Base-by-base conservation (phyloP, 2,888 invertebrate species). In the Trisateles emortualis region DNA sequence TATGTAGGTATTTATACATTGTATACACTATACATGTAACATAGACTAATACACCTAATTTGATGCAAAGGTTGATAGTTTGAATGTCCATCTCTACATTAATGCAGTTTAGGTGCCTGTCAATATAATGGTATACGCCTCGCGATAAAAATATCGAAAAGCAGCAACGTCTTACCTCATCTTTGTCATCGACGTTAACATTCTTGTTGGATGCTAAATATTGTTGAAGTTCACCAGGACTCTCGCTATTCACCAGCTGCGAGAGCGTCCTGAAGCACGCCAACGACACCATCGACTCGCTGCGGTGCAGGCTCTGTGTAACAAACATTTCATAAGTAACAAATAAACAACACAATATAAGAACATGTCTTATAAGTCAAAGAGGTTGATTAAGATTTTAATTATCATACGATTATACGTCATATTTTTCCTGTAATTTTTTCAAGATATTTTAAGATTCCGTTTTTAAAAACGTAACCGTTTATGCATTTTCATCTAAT, bases 251-350 rank as follows among this genome's bases (percentile, higher is more conserved):
- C 84, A 97, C 95, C 89, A 95, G 97, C 88, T 95, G 95, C 80
- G 95, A 94, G 78, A 98, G 94, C 75, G 97, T 95, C 83, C 96
- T 96, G 93, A 96, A 97, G 93, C 96, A 97, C 78, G 92, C 92
- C 85, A 97, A 94, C 71, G 97, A 97, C 93, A 97, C 96, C 97
- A 97, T 97, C 94, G 97, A 97, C 94, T 97, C 97, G 89, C 96
- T 95, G 92, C 96, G 96, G 88, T 96, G 96, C 87, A 97, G 95
- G 92, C 97, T 96, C 97, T 97, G 93, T 14, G 41, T 13, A 60
- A 13, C 19, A 59, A 59, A 48, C 17, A 29, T 4, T 51, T 8
- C 33, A 53, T 64, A 42, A 55, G 41, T 40, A 13, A 35, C 30
- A 49, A 9, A 39, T 6, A 17, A 11, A 26, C 36, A 5, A 13